Evolutionary conservation across 2,888 invertebrate species (phyloP).

Genomic region (Dorcus hopei): DNA sequence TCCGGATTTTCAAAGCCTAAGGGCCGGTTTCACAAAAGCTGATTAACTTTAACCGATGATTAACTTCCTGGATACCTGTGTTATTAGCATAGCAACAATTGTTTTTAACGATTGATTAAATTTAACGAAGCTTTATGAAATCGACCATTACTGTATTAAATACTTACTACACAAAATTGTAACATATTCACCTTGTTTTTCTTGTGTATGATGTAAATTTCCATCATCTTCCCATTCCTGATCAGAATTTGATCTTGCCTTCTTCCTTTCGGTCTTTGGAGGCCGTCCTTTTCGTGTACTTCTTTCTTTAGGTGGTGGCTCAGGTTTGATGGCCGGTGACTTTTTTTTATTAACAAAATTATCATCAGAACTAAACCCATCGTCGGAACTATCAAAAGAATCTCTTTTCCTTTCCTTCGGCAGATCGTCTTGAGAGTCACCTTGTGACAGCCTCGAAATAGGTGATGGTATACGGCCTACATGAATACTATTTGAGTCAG

Average conservation of each 20-base stretch:
- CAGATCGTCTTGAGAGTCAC: conserved; percentile 65
- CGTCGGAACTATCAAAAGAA: conserved; percentile 65
- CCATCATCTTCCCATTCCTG: no score
- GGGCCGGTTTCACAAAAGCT: no score
- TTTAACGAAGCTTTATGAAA: no score
- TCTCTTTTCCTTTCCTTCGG: conserved; percentile 70
- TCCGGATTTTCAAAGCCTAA: no score
- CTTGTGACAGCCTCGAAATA: conserved; percentile 46
- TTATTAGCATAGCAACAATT: no score
- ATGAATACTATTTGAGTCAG: conserved; percentile 41
- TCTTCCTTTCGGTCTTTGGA: conserved; percentile 47
- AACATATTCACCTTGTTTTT: not conserved
- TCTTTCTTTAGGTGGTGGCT: conserved; percentile 25
- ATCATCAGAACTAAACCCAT: conserved; percentile 60
- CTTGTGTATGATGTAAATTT: no score
- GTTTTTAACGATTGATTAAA: no score
- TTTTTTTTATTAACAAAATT: conserved; percentile 53
- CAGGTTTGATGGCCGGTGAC: conserved; percentile 32
- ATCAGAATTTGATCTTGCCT: conserved; percentile 25
- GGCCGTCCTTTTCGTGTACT: conserved; percentile 45
- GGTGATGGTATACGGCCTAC: conserved; percentile 30
- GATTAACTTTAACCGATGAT: no score
- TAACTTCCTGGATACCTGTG: no score
- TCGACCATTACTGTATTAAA: no score
- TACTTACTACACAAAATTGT: no score